Evolutionary conservation across 2,888 invertebrate species (phyloP).

Genomic region (Nemoura dubitans): DNA sequence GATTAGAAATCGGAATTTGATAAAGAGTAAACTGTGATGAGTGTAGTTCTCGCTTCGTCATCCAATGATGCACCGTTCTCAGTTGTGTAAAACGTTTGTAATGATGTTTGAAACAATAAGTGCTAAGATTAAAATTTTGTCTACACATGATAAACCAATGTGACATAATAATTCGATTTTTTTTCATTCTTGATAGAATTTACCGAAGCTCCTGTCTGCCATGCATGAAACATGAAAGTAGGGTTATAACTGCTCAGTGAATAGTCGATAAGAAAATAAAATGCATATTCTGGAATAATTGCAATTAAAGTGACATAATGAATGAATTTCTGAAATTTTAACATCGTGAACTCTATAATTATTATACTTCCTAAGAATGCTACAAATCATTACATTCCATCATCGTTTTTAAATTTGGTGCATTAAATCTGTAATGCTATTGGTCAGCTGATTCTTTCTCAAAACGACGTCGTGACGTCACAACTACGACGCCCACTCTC

Average conservation of each 20-base stretch:
- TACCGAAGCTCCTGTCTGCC: neutral
- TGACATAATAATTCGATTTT: neutral
- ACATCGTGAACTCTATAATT: no score
- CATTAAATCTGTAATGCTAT: neutral
- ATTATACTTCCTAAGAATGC: no score
- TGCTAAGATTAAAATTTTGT: neutral
- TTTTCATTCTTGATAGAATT: neutral
- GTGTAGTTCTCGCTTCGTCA: neutral
- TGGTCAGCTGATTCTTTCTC: neutral
- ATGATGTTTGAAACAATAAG: neutral
- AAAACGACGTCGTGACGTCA: conserved; percentile 12
- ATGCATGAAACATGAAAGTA: neutral
- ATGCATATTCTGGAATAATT: no score
- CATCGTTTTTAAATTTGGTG: neutral
- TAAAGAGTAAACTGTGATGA: neutral
- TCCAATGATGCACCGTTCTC: neutral
- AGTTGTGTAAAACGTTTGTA: neutral
- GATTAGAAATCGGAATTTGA: neutral
- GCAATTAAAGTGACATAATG: no score
- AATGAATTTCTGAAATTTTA: no score
- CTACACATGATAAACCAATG: neutral
- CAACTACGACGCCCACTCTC: neutral
- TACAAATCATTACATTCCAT: no score
- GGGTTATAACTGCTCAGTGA: neutral
- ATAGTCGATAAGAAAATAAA: neutral